Evolutionary conservation across 2,888 invertebrate genomes (phyloP), one percentile per base, ranked within the genome.

Genomic region (Blomia tropicalis): DNA sequence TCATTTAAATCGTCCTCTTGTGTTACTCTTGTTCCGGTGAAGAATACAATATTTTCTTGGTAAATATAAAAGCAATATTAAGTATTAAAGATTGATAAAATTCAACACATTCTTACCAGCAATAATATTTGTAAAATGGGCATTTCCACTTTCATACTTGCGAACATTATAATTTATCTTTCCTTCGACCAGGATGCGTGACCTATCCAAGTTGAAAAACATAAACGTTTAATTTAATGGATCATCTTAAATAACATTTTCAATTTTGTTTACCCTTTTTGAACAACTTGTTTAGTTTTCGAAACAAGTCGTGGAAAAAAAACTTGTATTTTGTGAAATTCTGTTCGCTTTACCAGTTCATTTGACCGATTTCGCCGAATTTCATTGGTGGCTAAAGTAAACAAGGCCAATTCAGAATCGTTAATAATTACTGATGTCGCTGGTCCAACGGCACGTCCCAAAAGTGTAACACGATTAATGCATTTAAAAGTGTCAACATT

Each of bases 61-160:
- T 11, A 44, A 7, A 44, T n/a, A n/a, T n/a, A n/a, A n/a, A n/a
- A n/a, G 5, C 4, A 11, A n/a, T 47, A 23, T 47, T 4, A 47
- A 25, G 5, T 11, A 47, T 5, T 11, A 25, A 47, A 47, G n/a
- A 23, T 11, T 11, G 4, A 7, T 5, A 47, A 17, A 47, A 5
- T 11, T 4, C 22, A 2, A 7, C 22, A n/a, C 3, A 2, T 17
- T 17, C 2, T 25, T 43, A 41, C 58, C 62, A 2, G 43, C 29
- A 25, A 25, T 53, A 22, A 64, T 64, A n/a, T 64, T 64, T 1
- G 64, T 43, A 25, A 44, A 58, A 22, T 62, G 59, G 29, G 64
- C 22, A n/a, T 27, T 56, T 22, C 56, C 56, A 56, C 29, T 23
- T 22, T 56, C 56, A 23, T 14, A 27, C 29, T 56, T 56, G 11